Conservation (phyloP, 2,113 vertebrate species). For the Thalassoma bifasciatum region DNA sequence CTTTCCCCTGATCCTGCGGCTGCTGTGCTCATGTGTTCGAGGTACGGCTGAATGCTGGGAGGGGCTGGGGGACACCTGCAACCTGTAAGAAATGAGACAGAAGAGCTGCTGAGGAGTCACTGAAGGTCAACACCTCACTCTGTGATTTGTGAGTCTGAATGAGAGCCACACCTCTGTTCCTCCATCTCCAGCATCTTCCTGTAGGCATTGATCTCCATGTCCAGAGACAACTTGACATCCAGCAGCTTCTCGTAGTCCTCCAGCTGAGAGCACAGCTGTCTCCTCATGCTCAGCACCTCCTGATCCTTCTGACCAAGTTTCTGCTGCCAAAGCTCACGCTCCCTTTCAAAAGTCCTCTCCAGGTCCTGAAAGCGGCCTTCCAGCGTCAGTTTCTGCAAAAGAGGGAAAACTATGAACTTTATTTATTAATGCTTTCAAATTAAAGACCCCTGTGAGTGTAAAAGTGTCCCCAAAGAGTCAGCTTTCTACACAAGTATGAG, state of each 20-base stretch:
- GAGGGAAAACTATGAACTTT: too few relatives aligned
- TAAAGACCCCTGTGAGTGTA: too few relatives aligned
- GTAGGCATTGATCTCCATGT: slow-evolving; percentile 90
- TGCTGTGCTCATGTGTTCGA: slow-evolving; percentile 63
- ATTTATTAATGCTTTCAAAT: too few relatives aligned
- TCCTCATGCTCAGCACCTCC: slow-evolving; percentile 79
- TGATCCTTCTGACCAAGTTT: slow-evolving; percentile 83
- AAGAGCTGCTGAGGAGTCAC: not conserved
- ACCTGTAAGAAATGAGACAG: slow-evolving; percentile 61
- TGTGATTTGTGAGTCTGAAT: not conserved
- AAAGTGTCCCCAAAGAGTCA: too few relatives aligned
- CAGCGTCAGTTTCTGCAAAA: slow-evolving; percentile 79
- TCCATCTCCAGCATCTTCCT: slow-evolving; percentile 91
- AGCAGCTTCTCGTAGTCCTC: slow-evolving; percentile 88
- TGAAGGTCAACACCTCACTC: not conserved
- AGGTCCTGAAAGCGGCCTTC: slow-evolving; percentile 80
- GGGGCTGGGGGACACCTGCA: slow-evolving; percentile 83
- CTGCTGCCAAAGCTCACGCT: slow-evolving; percentile 77
- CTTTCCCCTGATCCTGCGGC: slow-evolving; percentile 69
- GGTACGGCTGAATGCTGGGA: slow-evolving; percentile 49
- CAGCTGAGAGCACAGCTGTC: slow-evolving; percentile 82
- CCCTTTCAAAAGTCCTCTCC: slow-evolving; percentile 80
- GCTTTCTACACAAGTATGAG: too few relatives aligned
- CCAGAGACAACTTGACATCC: slow-evolving; percentile 88
- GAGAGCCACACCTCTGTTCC: slow-evolving; percentile 83